Base-by-base conservation (phyloP, 2,113 vertebrate genomes). In the Platichthys flesus region DNA sequence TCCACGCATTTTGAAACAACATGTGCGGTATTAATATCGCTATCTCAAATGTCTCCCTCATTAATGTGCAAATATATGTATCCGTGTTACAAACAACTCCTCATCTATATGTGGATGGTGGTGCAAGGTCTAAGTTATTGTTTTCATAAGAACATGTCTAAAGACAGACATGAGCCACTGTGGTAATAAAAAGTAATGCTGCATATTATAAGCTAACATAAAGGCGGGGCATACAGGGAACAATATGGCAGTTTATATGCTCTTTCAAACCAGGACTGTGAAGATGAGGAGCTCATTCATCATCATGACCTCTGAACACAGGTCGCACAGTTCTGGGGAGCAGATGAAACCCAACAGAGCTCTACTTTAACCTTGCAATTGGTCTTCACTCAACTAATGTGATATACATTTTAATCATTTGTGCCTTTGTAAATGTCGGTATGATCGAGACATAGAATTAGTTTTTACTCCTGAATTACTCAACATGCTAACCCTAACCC, bases 1-100 rank as follows among this genome's bases (percentile, higher is more conserved):
- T 81, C 13, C 63, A 78, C 74, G 70, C 20, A 73, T 51, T 63
- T 67, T 55, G 23, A 74, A 60, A 78, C 82, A 78, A 62, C 61
- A 55, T 40, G 15, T 74, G 59, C 59, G 57, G 65, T 37, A 60
- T 83, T 59, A 63, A 73, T 21, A 20, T 54, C 1, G 28, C 24
- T 28, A 14, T 78, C 3, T 69, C 6, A 51, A 40, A 60, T 4
- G 2, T 37, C 49, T 24, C 55, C n/a, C 54, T 67, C 59, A 70
- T 73, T 54, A 61, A 71, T 37, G 67, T 70, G 67, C 23, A 62
- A 52, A 74, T 66, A 15, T 57, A 72, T 70, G 51, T 15, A 67
- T 66, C 6, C 52, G 9, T 14, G 31, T 37, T 68, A n/a, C 28
- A 62, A 60, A 77, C 18, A 70, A 28, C 58, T 5, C 49, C 59